Base-by-base conservation (phyloP, 2,797 vertebrate genomes). In the Tachyglossus aculeatus region DNA sequence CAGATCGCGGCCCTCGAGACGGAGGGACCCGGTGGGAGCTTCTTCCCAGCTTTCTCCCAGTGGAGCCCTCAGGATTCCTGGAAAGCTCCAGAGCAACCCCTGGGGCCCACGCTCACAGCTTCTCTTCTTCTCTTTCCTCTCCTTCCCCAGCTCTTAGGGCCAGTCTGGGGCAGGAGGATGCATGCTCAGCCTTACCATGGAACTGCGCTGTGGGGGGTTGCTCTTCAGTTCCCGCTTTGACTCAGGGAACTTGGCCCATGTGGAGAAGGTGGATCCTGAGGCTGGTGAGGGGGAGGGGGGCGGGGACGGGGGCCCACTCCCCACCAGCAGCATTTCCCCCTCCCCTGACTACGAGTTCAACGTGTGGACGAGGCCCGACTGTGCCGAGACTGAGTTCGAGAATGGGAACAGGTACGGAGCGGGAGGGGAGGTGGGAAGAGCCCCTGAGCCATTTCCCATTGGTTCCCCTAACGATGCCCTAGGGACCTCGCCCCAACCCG, bases 151-250 rank as follows among this genome's bases (percentile, higher is more conserved):
- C 68, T 84, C 80, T 81, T 65, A 67, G 80, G 77, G 81, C 80
- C 75, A 64, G 65, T 52, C 74, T 40, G 40, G 71, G 50, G 71
- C 80, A 75, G 69, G 80, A 88, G 78, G 83, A 90, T 86, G 88
- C 25, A 45, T 27, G 34, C 57, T 64, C 47, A 55, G 61, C 67
- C 73, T 48, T 71, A 80, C 61, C 80, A 98, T 98, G 97, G 97
- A 98, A 91, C 86, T 94, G 78, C 94, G 95, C 64, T 96, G 97
- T 67, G 97, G 96, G 27, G 96, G 93, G 65, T 85, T 98, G 59
- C 91, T 97, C 80, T 98, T 99, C 91, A 97, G 96, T 89, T 98
- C 97, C 74, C 94, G 90, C 86, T 98, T 98, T 86, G 97, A 98
- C 84, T 98, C 97, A 2, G 97, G 97, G 15, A 99, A 98, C 84